These are phyloP conservation scores for Ormia ochracea DNA, from an alignment of 2,888 invertebrate genomes.

Conservation along the genomic window DNA sequence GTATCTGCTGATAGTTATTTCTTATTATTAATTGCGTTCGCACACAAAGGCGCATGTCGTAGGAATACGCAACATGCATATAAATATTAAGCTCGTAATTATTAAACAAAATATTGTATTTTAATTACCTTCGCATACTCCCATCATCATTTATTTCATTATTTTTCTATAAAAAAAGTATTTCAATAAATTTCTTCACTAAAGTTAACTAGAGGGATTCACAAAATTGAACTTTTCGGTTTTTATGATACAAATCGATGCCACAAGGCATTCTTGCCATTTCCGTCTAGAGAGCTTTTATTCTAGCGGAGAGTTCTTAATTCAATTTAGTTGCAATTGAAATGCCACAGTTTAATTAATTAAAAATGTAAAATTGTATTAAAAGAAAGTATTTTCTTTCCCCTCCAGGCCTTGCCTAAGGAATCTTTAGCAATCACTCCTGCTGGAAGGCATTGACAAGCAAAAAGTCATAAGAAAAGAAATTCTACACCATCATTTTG, in stretches of 20 bases:
- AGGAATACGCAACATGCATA: neutral
- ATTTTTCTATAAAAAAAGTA: neutral
- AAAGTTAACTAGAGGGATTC: too few relatives aligned
- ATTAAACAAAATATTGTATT: neutral
- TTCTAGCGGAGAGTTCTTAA: too few relatives aligned
- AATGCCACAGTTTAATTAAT: too few relatives aligned
- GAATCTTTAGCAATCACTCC: neutral
- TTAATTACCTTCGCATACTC: conserved; percentile 11
- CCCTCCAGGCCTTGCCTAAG: neutral
- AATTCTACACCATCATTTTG: conserved; percentile 2
- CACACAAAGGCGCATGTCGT: neutral
- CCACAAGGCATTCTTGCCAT: too few relatives aligned
- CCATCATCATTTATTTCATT: neutral
- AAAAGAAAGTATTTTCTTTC: neutral
- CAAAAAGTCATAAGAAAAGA: neutral
- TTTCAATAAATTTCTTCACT: too few relatives aligned
- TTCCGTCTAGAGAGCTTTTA: too few relatives aligned
- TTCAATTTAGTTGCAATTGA: too few relatives aligned
- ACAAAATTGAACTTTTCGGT: too few relatives aligned
- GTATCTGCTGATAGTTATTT: conserved; percentile 33
- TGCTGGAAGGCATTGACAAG: neutral
- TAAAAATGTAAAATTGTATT: neutral
- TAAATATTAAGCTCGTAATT: conserved; percentile 18
- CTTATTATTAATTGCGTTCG: conserved; percentile 10
- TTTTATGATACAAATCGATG: too few relatives aligned